Evolutionary conservation across 2,888 invertebrate genomes (phyloP).

Genomic region (Acrobasis consociella): DNA sequence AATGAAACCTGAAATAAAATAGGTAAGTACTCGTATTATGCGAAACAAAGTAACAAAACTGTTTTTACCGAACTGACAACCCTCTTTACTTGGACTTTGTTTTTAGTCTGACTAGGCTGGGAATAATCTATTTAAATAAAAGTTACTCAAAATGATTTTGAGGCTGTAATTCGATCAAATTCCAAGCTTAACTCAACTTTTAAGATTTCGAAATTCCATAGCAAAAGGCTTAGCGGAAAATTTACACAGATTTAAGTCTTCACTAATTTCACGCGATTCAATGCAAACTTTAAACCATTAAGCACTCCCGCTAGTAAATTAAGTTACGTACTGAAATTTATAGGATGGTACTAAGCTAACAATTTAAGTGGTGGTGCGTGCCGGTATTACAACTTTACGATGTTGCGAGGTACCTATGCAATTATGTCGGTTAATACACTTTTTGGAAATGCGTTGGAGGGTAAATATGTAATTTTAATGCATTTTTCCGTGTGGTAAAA

Average conservation of each 20-base stretch:
- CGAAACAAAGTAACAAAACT: too few relatives aligned
- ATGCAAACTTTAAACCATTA: constrained; percentile 43
- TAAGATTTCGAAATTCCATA: not conserved
- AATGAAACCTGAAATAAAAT: too few relatives aligned
- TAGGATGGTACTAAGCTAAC: constrained; percentile 39
- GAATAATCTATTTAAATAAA: not conserved
- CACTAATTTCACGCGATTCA: constrained; percentile 32
- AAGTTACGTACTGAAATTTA: constrained; percentile 45
- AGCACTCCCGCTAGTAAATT: constrained; percentile 28
- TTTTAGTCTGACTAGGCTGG: too few relatives aligned
- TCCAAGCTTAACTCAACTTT: not conserved
- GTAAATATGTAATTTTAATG: too few relatives aligned
- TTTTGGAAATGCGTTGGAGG: not conserved
- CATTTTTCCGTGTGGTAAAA: too few relatives aligned
- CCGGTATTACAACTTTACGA: constrained; percentile 8
- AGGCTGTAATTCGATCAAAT: not conserved
- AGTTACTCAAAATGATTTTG: not conserved
- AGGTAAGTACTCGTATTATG: too few relatives aligned
- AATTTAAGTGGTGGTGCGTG: constrained; percentile 41
- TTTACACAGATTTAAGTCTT: constrained; percentile 20
- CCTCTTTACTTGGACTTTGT: too few relatives aligned
- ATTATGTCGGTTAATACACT: constrained; percentile 23
- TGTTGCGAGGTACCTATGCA: constrained; percentile 24
- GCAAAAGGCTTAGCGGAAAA: constrained; percentile 13
- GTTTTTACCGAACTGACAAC: too few relatives aligned